phyloP scores from a whole-genome alignment of 1,140 invertebrate genomes.

The Drosophila nannoptera region DNA sequence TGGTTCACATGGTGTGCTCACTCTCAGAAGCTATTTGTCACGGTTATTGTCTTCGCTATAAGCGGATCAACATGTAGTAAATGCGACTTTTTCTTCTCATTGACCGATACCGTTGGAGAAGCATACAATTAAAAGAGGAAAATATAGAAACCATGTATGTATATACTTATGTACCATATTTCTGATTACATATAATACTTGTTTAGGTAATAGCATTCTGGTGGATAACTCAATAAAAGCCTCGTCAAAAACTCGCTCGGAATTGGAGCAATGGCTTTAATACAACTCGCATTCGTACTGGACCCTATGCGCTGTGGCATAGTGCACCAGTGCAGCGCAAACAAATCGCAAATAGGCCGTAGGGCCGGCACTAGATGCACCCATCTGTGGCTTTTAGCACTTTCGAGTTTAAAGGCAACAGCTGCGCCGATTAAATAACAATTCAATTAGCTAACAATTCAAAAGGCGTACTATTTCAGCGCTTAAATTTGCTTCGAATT shows the following conservation, averaged over 20 bases:
- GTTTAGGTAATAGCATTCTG: too few species aligned
- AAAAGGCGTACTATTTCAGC: slow-evolving; percentile 1
- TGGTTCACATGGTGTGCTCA: neutral
- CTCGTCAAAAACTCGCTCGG: neutral
- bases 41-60: neutral
- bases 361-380: slow-evolving; percentile 38
- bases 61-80: neutral
- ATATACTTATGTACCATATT: too few species aligned
- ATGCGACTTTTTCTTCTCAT: neutral
- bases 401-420: slow-evolving; percentile 24
- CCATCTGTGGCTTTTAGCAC: slow-evolving; percentile 51
- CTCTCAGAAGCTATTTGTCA: neutral
- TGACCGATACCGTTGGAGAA: too few species aligned
- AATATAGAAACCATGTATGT: too few species aligned
- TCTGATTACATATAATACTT: too few species aligned
- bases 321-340: slow-evolving; percentile 57
- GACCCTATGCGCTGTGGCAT: slow-evolving; percentile 6
- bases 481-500: slow-evolving; percentile 3
- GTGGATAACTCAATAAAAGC: too few species aligned
- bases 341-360: slow-evolving; percentile 69
- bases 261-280: slow-evolving; percentile 35
- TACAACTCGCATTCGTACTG: slow-evolving; percentile 45
- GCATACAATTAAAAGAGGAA: too few species aligned
- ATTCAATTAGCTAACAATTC: slow-evolving; percentile 16
- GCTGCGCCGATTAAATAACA: slow-evolving; percentile 1